Conservation (phyloP, 2,888 invertebrate species). For the Sicus ferrugineus region DNA sequence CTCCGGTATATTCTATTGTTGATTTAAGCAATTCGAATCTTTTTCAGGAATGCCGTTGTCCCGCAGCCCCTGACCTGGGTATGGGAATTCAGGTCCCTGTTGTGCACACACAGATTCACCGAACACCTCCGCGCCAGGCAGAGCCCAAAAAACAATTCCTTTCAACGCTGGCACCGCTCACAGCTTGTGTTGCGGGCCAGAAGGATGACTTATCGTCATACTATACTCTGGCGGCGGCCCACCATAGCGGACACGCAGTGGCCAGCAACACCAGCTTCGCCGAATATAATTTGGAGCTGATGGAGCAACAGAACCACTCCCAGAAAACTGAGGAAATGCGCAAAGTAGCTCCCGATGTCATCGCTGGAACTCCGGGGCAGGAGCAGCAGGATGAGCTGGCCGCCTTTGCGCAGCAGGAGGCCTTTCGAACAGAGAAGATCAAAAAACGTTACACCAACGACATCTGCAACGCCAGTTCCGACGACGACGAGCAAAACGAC, state of each 20-base stretch:
- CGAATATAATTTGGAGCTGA: constrained; percentile 72
- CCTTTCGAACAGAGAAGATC: constrained; percentile 81
- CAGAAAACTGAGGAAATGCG: constrained; percentile 67
- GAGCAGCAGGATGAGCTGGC: constrained; percentile 80
- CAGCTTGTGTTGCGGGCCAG: constrained; percentile 76
- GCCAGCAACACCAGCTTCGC: constrained; percentile 69
- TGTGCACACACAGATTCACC: constrained; percentile 64
- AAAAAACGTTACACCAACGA: constrained; percentile 76
- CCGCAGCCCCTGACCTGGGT: constrained; percentile 68
- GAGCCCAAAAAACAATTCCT: constrained; percentile 81
- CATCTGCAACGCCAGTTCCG: constrained; percentile 56
- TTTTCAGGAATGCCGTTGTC: constrained; percentile 62
- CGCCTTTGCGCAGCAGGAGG: constrained; percentile 85
- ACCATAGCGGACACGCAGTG: constrained; percentile 54
- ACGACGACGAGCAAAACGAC: constrained; percentile 82
- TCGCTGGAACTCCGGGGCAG: constrained; percentile 71
- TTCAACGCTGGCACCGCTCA: constrained; percentile 79
- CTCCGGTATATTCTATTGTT: too few species aligned
- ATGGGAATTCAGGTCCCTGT: constrained; percentile 66
- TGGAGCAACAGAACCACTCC: constrained; percentile 65
- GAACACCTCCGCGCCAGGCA: constrained; percentile 65
- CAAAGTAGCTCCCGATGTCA: constrained; percentile 78
- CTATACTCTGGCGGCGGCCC: constrained; percentile 69
- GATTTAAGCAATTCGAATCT: background rate
- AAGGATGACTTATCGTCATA: constrained; percentile 70